Evolutionary conservation across 2,797 vertebrate genomes (phyloP).

Genomic region (Varecia variegata): DNA sequence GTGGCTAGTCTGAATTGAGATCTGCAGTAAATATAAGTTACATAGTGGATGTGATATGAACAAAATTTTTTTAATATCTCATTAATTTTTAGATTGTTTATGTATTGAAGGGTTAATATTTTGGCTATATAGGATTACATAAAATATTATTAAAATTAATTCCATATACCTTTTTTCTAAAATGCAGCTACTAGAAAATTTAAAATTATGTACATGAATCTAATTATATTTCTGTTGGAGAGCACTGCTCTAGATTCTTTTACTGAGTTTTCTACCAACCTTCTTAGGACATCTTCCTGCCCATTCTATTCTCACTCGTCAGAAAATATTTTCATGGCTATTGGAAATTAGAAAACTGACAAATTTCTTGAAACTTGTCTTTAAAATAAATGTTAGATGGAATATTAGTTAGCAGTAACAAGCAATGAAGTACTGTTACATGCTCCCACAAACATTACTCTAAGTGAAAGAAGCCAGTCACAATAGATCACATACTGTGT

Average conservation of each 20-base stretch:
- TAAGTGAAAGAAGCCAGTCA: not conserved
- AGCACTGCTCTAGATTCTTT: not conserved
- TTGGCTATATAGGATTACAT: not conserved
- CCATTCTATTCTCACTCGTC: not conserved
- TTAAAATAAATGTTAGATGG: constrained; percentile 3
- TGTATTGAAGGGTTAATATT: not conserved
- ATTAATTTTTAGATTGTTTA: not conserved
- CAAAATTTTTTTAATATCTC: not conserved
- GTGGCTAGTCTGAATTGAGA: not conserved
- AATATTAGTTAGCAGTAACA: not conserved
- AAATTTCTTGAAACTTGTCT: not conserved
- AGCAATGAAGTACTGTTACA: not conserved
- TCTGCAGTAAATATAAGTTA: not conserved
- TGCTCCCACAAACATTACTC: not conserved
- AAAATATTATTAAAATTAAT: not conserved
- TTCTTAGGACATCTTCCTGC: not conserved
- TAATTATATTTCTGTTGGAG: not conserved
- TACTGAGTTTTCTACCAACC: not conserved
- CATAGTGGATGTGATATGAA: not conserved
- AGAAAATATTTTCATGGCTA: not conserved
- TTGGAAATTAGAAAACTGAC: not conserved
- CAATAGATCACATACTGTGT: not conserved
- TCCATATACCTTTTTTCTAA: not conserved
- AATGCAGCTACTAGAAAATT: not conserved
- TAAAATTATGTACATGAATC: not conserved